phyloP scores from a whole-genome alignment of 2,113 vertebrate species.

The Pseudopipra pipra region DNA sequence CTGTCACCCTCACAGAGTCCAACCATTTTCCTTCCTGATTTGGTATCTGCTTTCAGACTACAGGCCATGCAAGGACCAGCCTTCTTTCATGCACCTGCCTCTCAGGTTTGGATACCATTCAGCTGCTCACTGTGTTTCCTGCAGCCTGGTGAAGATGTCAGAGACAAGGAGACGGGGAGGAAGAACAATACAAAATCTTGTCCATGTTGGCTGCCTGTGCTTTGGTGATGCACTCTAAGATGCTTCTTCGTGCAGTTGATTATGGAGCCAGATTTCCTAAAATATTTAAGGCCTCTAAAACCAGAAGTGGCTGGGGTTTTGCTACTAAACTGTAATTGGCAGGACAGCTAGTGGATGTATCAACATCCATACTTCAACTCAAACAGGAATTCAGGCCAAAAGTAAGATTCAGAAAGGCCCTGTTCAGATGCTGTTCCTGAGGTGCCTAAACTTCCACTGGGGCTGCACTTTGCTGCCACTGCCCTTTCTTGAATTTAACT shows the following conservation, averaged over 20 bases:
- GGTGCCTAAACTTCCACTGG: not conserved
- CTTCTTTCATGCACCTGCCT: not conserved
- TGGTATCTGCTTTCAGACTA: not conserved
- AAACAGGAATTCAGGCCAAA: not conserved
- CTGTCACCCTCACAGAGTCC: too few relatives aligned
- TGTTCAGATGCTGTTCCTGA: not conserved
- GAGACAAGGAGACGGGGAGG: not conserved
- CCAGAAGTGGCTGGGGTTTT: not conserved
- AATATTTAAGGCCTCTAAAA: not conserved
- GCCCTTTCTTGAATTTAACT: not conserved
- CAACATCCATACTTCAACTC: not conserved
- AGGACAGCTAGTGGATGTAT: not conserved
- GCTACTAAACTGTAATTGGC: not conserved
- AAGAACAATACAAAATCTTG: not conserved
- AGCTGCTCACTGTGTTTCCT: not conserved
- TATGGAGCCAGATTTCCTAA: not conserved
- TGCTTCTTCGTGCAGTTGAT: not conserved
- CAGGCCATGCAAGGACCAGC: not conserved
- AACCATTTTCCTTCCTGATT: not conserved
- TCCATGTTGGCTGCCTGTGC: rapidly evolving
- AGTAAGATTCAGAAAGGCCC: not conserved
- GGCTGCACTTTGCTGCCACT: not conserved
- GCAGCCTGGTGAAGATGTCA: not conserved
- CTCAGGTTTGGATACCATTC: not conserved
- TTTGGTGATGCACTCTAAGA: not conserved